phyloP scores from a whole-genome alignment of 2,113 vertebrate species.

The Ginglymostoma cirratum region DNA sequence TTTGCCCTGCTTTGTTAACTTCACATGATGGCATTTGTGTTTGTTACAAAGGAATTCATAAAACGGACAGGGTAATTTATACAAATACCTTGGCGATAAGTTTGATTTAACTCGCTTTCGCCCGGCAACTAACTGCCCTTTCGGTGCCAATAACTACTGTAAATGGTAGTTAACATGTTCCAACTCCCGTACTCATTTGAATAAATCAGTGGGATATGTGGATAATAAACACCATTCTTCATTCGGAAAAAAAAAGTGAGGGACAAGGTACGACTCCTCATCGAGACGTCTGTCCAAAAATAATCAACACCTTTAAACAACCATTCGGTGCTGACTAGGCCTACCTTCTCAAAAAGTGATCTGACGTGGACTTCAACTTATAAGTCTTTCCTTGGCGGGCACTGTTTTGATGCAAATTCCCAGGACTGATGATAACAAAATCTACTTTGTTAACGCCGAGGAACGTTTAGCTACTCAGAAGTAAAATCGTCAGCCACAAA shows the following conservation, averaged over 20 bases:
- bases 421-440: not conserved
- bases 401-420: not conserved
- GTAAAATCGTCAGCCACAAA: not conserved
- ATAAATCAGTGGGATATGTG: not conserved
- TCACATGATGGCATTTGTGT: not conserved
- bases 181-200: not conserved
- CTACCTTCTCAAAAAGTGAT: conserved; percentile 22
- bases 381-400: not conserved
- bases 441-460: not conserved
- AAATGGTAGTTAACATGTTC: not conserved
- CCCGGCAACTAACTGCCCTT: not conserved
- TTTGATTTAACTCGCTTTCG: not conserved
- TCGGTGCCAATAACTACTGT: not conserved
- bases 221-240: not conserved
- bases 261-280: not conserved
- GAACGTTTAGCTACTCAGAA: not conserved
- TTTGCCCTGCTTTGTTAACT: not conserved
- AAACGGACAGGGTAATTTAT: not conserved
- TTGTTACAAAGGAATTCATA: not conserved
- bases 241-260: not conserved
- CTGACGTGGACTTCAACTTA: not conserved
- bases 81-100: not conserved
- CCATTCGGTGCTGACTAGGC: not conserved
- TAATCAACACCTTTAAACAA: conserved; percentile 5
- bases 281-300: not conserved